A percentile compares a stretch with the other conserved stretches of the same genome.
phyloP scores from a whole-genome alignment of 2,888 invertebrate genomes.

The Leucophenga montana region DNA sequence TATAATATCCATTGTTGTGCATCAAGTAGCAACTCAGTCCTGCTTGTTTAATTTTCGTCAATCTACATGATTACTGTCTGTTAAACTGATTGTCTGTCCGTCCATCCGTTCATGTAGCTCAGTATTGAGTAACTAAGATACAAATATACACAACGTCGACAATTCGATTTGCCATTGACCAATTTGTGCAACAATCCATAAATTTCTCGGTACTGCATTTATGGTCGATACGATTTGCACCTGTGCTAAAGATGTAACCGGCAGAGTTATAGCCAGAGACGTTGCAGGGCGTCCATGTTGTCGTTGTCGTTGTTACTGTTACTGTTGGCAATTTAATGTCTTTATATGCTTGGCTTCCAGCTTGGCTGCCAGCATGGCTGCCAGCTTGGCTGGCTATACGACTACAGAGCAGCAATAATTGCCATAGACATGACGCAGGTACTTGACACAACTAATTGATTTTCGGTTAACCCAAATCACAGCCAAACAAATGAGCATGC shows the following conservation, averaged over 20 bases:
- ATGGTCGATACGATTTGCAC: neutral
- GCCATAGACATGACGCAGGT: conserved; percentile 13
- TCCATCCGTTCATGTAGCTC: too few relatives aligned
- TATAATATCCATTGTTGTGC: too few relatives aligned
- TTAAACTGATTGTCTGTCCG: too few relatives aligned
- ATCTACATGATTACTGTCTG: too few relatives aligned
- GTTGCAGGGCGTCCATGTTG: too few relatives aligned
- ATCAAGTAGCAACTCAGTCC: too few relatives aligned
- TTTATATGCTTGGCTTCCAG: conserved; percentile 10
- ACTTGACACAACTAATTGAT: conserved; percentile 28
- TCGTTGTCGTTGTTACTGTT: neutral
- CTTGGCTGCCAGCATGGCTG: too few relatives aligned
- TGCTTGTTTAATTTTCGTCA: too few relatives aligned
- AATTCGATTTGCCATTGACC: conserved; percentile 21
- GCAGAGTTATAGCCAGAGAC: too few relatives aligned
- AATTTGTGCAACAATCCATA: conserved; percentile 25
- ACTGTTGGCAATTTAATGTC: conserved; percentile 20
- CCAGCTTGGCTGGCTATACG: neutral
- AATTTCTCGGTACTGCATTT: conserved; percentile 2
- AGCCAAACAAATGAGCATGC: conserved; percentile 5
- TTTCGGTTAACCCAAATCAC: conserved; percentile 14
- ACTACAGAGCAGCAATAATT: conserved; percentile 2
- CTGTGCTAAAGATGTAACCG: neutral
- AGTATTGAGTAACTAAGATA: too few relatives aligned
- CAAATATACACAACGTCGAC: neutral